Conservation (phyloP, 2,797 vertebrate species). For the Bufotes viridis region DNA sequence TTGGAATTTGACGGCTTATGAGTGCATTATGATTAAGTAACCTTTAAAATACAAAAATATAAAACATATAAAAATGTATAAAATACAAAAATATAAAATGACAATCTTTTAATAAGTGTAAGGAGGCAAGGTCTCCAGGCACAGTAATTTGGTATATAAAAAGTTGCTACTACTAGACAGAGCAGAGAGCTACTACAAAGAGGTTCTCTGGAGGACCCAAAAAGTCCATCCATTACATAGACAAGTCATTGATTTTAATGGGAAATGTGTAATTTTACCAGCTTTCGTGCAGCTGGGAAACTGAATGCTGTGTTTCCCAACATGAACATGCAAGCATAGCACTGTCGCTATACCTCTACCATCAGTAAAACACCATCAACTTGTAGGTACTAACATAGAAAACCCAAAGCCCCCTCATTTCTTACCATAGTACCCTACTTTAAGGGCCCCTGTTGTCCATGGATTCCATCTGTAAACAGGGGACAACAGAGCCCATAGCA, state of each 20-base stretch:
- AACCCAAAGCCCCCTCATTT: no score
- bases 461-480: no score
- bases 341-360: no score
- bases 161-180: not conserved
- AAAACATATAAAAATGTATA: no score
- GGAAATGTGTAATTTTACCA: not conserved
- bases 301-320: not conserved
- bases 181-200: not conserved
- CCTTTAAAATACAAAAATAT: not conserved
- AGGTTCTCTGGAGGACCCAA: not conserved
- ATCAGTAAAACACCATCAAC: no score
- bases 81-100: no score
- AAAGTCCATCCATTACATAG: not conserved
- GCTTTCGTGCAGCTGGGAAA: not conserved
- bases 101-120: not conserved
- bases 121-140: not conserved
- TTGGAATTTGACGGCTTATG: not conserved
- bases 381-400: no score
- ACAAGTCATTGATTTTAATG: not conserved
- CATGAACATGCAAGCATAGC: no score
- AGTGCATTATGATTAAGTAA: not conserved
- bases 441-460: no score
- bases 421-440: no score
- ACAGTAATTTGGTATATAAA: not conserved
- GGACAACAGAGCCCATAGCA: no score